Evolutionary conservation across 2,113 vertebrate species (phyloP), one percentile per base, ranked within the genome.

Genomic region (Empidonax alnorum): DNA sequence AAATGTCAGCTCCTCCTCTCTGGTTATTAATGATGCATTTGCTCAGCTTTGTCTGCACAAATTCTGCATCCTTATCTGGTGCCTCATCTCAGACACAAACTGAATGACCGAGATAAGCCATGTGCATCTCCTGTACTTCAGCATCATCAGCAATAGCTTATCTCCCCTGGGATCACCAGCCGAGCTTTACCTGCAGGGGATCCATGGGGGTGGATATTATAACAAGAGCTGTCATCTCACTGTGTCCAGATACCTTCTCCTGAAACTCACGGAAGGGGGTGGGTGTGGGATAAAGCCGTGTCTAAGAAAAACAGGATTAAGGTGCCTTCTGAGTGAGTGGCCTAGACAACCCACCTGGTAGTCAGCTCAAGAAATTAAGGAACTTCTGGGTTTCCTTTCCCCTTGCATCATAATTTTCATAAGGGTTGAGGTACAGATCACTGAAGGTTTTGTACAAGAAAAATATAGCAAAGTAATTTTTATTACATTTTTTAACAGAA

Each of bases 1-100:
- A 96, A 96, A 97, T 93, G 91, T 97, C 96, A 96, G 82, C 93
- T 91, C 92, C 93, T 96, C 94, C 89, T 84, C 78, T 94, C 93
- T 65, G 56, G 58, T 93, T 94, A 92, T 95, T 94, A 96, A 96
- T 66, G 93, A 93, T 96, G 78, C 73, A 71, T 84, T 92, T 92
- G 74, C 91, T 92, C 5, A 1, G 74, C 91, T 97, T 91, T 83
- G 73, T 71, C 77, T 93, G 81, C 77, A 89, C 72, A 95, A 94
- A 96, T 90, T 93, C 84, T 91, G 65, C 58, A 76, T 92, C 95
- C 52, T 96, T 97, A 97, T 97, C 96, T 2, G 2, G 58, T 68
- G 84, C 72, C 46, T 89, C 90, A 97, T 97, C 97, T 96, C 73
- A 86, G 74, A 69, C 88, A 90, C 59, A 81, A 85, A 88, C 81